A percentile compares a stretch with the other conserved stretches of the same genome.
Conservation (phyloP, 2,888 invertebrate genomes). For the Drosophila antonietae region DNA sequence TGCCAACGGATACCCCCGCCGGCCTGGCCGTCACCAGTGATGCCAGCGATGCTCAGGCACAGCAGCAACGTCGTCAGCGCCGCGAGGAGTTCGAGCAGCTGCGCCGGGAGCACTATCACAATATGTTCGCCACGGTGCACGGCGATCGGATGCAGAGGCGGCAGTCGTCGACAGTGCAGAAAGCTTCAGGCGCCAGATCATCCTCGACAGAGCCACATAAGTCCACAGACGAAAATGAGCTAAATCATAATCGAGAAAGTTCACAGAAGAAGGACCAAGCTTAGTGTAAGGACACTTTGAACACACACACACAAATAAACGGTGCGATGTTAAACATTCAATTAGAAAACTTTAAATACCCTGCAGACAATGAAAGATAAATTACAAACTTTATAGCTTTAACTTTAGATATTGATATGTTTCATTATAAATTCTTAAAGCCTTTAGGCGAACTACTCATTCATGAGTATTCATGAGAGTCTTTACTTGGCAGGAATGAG, state of each 20-base stretch:
- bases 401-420: too few relatives aligned
- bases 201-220: neutral
- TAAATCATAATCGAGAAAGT: conserved; percentile 1
- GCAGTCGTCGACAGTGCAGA: neutral
- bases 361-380: neutral
- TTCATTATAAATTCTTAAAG: neutral
- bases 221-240: neutral
- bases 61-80: conserved; percentile 34
- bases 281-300: neutral
- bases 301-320: neutral
- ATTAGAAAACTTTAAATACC: neutral
- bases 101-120: conserved; percentile 59
- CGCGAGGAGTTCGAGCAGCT: conserved; percentile 51
- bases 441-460: neutral
- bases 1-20: conserved; percentile 23
- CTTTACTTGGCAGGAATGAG: too few relatives aligned
- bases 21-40: conserved; percentile 12
- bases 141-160: conserved; percentile 3
- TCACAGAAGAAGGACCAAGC: conserved; percentile 8
- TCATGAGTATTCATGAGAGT: neutral
- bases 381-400: too few relatives aligned
- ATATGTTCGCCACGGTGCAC: conserved; percentile 40
- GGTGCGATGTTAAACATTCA: neutral
- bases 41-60: conserved; percentile 35
- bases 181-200: neutral